Base-by-base conservation (phyloP, 2,797 vertebrate genomes). In the Fistularia commersonii region DNA sequence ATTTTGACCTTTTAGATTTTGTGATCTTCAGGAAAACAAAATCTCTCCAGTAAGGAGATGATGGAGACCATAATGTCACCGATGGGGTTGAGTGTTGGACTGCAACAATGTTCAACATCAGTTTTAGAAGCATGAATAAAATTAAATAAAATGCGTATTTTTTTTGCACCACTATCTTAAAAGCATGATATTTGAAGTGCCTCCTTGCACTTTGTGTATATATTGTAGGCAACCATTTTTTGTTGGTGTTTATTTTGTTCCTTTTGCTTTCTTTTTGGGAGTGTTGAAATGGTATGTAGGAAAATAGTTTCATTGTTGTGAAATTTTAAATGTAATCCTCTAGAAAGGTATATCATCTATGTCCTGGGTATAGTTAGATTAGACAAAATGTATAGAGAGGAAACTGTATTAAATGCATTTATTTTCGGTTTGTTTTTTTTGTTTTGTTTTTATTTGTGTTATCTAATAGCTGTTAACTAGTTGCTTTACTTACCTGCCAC, bases 181-280 rank as follows among this genome's bases (percentile, higher is more conserved):
- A 86, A 82, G 92, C 92, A 92, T 95, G 94, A 90, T 90, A 80
- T 86, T 90, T 92, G 84, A 90, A 92, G 93, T 96, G 95, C 93
- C 91, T 95, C 89, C 81, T 83, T 85, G 93, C 92, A 93, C 93
- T 94, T 92, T 89, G 85, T 92, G 90, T 97, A 93, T 87, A 92
- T 94, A 91, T 92, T 85, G 90, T 95, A 94, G 93, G 86, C 93
- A 90, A 91, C 81, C 76, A 64, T 51, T 83, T 91, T 88, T 91
- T 70, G 51, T 86, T 84, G 79, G 58, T 45, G 9, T 65, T 72
- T 76, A 33, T 70, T 66, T 59, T 66, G 9, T 66, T 62, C 53
- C 33, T 53, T 77, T 61, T 65, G 60, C 6, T 64, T 72, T 79
- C 51, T 14, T 77, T 72, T 66, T 56, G 68, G 62, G 61, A 63